Conservation (phyloP, 2,113 vertebrate genomes). For the Clarias batrachus region DNA sequence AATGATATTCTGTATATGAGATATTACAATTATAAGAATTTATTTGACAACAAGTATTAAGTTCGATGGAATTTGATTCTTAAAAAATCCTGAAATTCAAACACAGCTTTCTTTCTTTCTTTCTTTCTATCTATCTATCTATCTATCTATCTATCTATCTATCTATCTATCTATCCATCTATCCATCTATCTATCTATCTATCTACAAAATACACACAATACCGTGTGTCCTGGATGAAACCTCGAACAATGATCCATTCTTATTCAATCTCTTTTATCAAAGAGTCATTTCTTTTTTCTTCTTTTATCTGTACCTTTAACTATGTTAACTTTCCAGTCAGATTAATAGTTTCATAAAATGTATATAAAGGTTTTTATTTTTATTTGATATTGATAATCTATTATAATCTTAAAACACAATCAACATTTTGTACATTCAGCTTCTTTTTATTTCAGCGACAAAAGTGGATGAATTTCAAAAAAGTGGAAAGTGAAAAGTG, state of each 20-base stretch:
- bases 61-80: too few species aligned
- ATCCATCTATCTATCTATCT: too few species aligned
- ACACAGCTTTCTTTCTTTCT: too few species aligned
- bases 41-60: too few species aligned
- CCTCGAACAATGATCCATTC: neutral
- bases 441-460: neutral
- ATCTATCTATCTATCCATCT: too few species aligned
- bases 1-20: too few species aligned
- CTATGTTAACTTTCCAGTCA: neutral
- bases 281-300: neutral
- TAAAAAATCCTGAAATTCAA: too few species aligned
- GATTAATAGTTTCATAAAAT: neutral
- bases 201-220: neutral
- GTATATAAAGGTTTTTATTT: neutral
- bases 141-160: too few species aligned
- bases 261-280: neutral
- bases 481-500: too few species aligned
- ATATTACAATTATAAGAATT: too few species aligned
- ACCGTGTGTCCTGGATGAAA: neutral
- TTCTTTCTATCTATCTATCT: too few species aligned
- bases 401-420: neutral
- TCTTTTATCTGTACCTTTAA: neutral
- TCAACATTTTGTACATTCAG: neutral
- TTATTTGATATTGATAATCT: neutral
- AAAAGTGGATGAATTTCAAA: neutral